phyloP scores from a whole-genome alignment of 2,113 vertebrate genomes.

The Austrofundulus limnaeus region DNA sequence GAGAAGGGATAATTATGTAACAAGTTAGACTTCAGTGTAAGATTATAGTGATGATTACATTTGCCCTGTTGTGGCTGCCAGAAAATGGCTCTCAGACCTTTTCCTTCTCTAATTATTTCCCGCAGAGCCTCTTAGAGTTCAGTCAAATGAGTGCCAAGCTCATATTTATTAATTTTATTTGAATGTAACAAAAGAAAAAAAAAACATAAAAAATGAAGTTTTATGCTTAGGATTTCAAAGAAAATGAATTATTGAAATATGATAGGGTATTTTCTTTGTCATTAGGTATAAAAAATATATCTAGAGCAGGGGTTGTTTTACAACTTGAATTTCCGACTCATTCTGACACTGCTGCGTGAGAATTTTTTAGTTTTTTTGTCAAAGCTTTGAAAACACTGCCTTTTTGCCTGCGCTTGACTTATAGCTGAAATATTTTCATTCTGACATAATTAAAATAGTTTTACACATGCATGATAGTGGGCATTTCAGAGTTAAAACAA shows the following conservation, averaged over 20 bases:
- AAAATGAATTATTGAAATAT: neutral
- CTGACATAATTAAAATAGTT: neutral
- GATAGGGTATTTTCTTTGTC: neutral
- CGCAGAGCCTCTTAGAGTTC: constrained; percentile 22
- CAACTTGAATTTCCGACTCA: too few relatives aligned
- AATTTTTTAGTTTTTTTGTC: too few relatives aligned
- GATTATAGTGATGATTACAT: too few relatives aligned
- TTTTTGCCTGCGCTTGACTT: neutral
- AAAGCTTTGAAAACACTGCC: too few relatives aligned
- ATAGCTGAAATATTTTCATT: neutral
- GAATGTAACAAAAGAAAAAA: too few relatives aligned
- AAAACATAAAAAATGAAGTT: too few relatives aligned
- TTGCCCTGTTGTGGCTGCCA: constrained; percentile 4
- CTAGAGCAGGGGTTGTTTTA: too few relatives aligned
- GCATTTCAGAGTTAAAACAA: neutral
- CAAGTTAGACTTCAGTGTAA: neutral
- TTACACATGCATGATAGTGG: neutral
- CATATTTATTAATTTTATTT: constrained; percentile 5
- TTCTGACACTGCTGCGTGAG: too few relatives aligned
- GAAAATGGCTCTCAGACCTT: neutral
- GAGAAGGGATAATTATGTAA: constrained; percentile 5
- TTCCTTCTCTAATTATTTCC: constrained; percentile 29
- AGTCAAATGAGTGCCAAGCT: constrained; percentile 33
- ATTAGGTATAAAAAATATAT: too few relatives aligned
- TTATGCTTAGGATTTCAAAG: neutral